Base-by-base conservation (phyloP, 2,797 vertebrate genomes). In the Triplophysa yarkandensis region DNA sequence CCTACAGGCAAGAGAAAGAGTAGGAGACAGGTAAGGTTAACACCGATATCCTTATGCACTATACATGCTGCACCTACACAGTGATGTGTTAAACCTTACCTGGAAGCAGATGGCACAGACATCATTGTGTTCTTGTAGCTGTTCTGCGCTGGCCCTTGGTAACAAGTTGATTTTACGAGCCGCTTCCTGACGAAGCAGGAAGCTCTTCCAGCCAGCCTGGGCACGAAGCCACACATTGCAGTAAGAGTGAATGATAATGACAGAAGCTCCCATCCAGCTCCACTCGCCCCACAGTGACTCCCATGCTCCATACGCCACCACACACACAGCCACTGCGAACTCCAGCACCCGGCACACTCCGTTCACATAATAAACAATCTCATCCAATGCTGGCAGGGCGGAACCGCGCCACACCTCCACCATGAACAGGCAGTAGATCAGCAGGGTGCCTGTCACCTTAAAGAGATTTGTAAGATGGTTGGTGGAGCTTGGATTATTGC, bases 41-140 rank as follows among this genome's bases (percentile, higher is more conserved):
- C 16, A 43, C 41, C 4, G 41, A 17, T 14, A 39, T 14, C 36
- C 36, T 39, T 3, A 39, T 39, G 36, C 36, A 39, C 13, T 11
- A 39, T 13, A 43, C 14, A 17, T 17, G 36, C 6, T 43, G 41
- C 1, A 4, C 14, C 17, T 43, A 16, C 41, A 13, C 17, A 4
- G 16, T 43, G 13, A 4, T 17, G 41, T 16, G 17, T 43, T 17
- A 16, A 30, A 19, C n/a, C 89, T 79, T 10, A 95, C 94, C 94
- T 95, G 94, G 85, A 95, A 96, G 83, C 95, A 95, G 86, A 96
- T 95, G 85, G 94, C 90, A 1, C 95, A 96, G 65, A 96, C 90
- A 2, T 96, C 95, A 0, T 92, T 83, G 82, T 93, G 91, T 0
- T 80, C 82, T 77, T 71, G 85, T 79, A 95, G 91, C 84, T 95